Percentiles rank a stretch among this genome's conserved stretches.
Evolutionary conservation across 1,140 invertebrate genomes (phyloP).

Genomic region (Dendrolimus punctatus): DNA sequence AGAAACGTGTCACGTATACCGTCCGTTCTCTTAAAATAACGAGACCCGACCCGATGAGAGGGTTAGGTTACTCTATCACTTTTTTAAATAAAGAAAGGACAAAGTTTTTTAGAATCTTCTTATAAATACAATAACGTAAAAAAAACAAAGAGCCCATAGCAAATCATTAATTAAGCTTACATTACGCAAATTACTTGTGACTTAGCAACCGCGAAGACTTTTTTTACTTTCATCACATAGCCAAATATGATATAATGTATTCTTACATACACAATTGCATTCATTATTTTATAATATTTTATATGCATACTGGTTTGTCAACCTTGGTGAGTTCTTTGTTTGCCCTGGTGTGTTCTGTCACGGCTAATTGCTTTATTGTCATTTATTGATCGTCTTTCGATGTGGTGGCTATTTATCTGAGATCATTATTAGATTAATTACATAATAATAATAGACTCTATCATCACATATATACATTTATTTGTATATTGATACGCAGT

Average conservation of each 20-base stretch:
- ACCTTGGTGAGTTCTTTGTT: constrained; percentile 40
- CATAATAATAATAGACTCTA: no score
- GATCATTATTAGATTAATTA: no score
- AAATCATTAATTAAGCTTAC: constrained; percentile 25
- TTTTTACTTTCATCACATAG: constrained; percentile 28
- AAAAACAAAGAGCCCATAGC: constrained; percentile 17
- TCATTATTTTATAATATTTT: constrained; percentile 19
- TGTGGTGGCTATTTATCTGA: background rate
- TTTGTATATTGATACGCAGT: no score
- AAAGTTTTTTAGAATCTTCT: no score
- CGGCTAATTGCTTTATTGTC: constrained; percentile 54
- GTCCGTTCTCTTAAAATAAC: no score
- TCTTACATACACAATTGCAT: constrained; percentile 18
- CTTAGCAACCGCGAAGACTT: constrained; percentile 29
- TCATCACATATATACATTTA: no score
- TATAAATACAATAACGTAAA: constrained; percentile 6
- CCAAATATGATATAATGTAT: constrained; percentile 32
- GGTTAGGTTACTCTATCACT: no score
- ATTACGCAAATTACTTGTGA: constrained; percentile 22
- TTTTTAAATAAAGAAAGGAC: no score
- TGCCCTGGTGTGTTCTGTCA: constrained; percentile 33
- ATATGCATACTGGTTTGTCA: constrained; percentile 14
- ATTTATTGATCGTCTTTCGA: constrained; percentile 33
- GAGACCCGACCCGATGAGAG: no score
- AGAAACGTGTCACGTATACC: no score